Evolutionary conservation across 2,888 invertebrate genomes (phyloP).

Genomic region (Andrena praecox): DNA sequence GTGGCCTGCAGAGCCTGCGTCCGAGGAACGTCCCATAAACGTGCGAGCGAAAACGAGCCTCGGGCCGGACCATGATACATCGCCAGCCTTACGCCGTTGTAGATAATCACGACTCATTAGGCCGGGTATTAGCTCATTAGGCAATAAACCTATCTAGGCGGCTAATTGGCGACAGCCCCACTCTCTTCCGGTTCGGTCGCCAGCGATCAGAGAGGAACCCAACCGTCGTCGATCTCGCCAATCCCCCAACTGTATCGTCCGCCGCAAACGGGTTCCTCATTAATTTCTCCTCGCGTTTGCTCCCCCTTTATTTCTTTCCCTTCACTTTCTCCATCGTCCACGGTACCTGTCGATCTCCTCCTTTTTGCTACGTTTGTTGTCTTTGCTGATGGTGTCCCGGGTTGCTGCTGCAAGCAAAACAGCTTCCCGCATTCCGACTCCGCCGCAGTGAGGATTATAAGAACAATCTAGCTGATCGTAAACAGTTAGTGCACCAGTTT

Average conservation of each 20-base stretch:
- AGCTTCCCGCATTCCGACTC: background rate
- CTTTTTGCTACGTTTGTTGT: constrained; percentile 12
- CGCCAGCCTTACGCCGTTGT: constrained; percentile 66
- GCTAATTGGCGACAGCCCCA: constrained; percentile 80
- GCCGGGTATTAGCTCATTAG: constrained; percentile 81
- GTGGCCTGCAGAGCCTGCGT: background rate
- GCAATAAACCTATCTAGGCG: constrained; percentile 80
- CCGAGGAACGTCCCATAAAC: constrained; percentile 21
- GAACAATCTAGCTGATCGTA: background rate
- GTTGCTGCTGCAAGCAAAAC: background rate
- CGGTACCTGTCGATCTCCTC: constrained; percentile 16
- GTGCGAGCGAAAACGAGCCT: constrained; percentile 17
- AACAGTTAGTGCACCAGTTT: too few species aligned
- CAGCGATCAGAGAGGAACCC: constrained; percentile 65
- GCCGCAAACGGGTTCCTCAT: constrained; percentile 71
- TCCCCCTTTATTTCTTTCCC: constrained; percentile 17
- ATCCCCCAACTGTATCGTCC: constrained; percentile 69
- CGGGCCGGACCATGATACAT: constrained; percentile 57
- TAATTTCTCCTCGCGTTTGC: constrained; percentile 62
- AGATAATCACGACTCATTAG: constrained; percentile 81
- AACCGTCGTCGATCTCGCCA: constrained; percentile 60
- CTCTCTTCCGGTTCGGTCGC: constrained; percentile 76
- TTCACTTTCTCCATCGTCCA: constrained; percentile 2
- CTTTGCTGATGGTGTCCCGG: background rate
- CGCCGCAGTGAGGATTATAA: background rate